phyloP scores from a whole-genome alignment of 2,797 vertebrate genomes.

The Sebastes cheni region DNA sequence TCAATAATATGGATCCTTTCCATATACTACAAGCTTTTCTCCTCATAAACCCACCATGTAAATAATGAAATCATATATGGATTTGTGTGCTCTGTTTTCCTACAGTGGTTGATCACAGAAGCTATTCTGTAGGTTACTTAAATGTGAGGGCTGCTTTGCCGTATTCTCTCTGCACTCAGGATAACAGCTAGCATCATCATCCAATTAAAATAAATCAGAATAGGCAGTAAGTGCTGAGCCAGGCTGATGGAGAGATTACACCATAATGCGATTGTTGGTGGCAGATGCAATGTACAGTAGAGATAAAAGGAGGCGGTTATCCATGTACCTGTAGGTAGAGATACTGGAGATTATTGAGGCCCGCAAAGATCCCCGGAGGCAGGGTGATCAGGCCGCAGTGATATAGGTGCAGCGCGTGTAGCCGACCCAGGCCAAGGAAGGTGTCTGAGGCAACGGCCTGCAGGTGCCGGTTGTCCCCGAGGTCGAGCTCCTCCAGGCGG shows the following conservation, averaged over 20 bases:
- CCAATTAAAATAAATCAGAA: slow-evolving; percentile 33
- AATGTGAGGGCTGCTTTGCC: slow-evolving; percentile 10
- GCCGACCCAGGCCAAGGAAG: slow-evolving; percentile 91
- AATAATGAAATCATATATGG: slow-evolving; percentile 18
- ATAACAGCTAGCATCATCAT: slow-evolving; percentile 44
- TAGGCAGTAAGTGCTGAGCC: slow-evolving; percentile 52
- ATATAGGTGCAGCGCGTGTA: slow-evolving; percentile 95
- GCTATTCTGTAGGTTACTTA: neutral
- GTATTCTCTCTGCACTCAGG: slow-evolving; percentile 43
- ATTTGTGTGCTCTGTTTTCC: neutral
- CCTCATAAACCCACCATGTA: slow-evolving; percentile 1
- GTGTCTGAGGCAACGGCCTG: slow-evolving; percentile 91
- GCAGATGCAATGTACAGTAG: slow-evolving; percentile 52
- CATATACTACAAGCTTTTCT: neutral
- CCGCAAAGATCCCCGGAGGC: slow-evolving; percentile 89
- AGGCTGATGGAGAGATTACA: slow-evolving; percentile 61
- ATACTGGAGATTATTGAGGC: slow-evolving; percentile 94
- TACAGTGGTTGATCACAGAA: slow-evolving; percentile 11
- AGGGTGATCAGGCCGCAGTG: slow-evolving; percentile 92
- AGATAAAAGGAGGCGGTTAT: slow-evolving; percentile 47
- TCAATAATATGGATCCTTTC: slow-evolving; percentile 9
- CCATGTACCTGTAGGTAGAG: slow-evolving; percentile 92
- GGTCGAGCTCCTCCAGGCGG: slow-evolving; percentile 95
- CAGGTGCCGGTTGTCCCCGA: slow-evolving; percentile 94
- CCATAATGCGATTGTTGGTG: slow-evolving; percentile 50